These are phyloP conservation scores for Torymus texanus DNA, from an alignment of 2,888 invertebrate species.

Conservation along the genomic window DNA sequence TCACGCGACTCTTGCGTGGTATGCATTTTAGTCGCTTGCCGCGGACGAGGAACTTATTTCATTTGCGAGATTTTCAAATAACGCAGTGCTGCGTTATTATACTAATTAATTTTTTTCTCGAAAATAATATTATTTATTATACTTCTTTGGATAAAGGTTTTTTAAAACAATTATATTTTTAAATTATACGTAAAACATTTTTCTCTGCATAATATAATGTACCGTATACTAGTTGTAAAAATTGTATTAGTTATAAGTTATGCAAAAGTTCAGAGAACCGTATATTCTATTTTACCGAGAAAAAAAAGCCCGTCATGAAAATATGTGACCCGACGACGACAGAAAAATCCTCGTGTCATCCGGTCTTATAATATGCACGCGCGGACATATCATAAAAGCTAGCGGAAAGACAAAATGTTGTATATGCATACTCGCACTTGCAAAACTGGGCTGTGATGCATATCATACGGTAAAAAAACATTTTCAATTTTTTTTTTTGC, in stretches of 20 bases:
- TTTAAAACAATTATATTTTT: too few species aligned
- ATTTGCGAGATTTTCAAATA: too few species aligned
- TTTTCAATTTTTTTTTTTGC: too few species aligned
- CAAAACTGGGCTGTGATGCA: neutral
- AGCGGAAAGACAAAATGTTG: constrained; percentile 2
- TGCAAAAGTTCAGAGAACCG: constrained; percentile 26
- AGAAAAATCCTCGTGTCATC: too few species aligned
- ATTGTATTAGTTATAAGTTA: neutral
- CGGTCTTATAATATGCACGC: neutral
- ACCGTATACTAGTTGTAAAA: neutral
- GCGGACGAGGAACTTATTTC: neutral
- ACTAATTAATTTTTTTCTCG: too few species aligned
- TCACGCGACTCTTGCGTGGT: neutral
- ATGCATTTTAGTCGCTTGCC: neutral
- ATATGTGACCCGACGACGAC: too few species aligned
- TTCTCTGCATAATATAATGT: neutral
- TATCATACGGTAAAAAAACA: too few species aligned
- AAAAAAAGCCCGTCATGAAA: neutral
- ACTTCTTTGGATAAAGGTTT: too few species aligned
- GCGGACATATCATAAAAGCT: constrained; percentile 10
- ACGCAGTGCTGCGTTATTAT: too few species aligned
- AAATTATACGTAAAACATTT: too few species aligned
- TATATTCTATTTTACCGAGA: neutral
- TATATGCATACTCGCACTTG: neutral
- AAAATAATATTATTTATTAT: too few species aligned